Base-by-base conservation (phyloP, 2,797 vertebrate genomes). In the Molossus alvarezi region DNA sequence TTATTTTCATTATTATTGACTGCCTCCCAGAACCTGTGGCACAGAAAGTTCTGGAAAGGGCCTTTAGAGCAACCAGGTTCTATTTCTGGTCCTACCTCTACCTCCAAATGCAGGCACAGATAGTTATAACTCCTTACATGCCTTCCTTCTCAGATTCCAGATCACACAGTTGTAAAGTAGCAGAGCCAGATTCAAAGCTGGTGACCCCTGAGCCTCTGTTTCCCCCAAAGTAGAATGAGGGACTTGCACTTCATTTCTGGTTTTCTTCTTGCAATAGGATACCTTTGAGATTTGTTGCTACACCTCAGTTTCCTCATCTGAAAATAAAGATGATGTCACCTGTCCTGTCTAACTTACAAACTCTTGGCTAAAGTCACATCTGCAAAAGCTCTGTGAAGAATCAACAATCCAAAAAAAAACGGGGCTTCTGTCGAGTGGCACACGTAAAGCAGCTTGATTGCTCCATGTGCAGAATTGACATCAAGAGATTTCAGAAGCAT, bases 31-130 rank as follows among this genome's bases (percentile, higher is more conserved):
- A 25, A 75, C 71, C 27, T 60, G 18, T 58, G 15, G 57, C n/a
- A 45, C n/a, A 72, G 80, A 72, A 94, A 41, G 29, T 88, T 88
- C 57, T 69, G 73, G 23, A 80, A 91, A 84, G 58, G 51, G 9
- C 62, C 48, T 88, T 75, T 60, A 41, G 67, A 75, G 67, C 33
- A n/a, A n/a, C 75, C 37, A 67, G 41, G 45, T 84, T 84, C 71
- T 57, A 51, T n/a, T 90, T 93, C 64, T 69, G 37, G 18, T 37
- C 55, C 27, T 45, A 15, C 58, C 55, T 93, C 37, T 73, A 57
- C 60, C 77, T 95, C 73, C 33, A 37, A n/a, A 83, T 41, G 25
- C 67, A 75, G 72, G 25, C 15, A 9, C 25, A 18, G 15, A 21
- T n/a, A 87, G 62, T 57, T 60, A 75, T 41, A 72, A 69, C 67